A percentile compares a stretch with the other conserved stretches of the same genome.
phyloP scores from a whole-genome alignment of 2,113 vertebrate species.

The Cyprinodon variegatus region DNA sequence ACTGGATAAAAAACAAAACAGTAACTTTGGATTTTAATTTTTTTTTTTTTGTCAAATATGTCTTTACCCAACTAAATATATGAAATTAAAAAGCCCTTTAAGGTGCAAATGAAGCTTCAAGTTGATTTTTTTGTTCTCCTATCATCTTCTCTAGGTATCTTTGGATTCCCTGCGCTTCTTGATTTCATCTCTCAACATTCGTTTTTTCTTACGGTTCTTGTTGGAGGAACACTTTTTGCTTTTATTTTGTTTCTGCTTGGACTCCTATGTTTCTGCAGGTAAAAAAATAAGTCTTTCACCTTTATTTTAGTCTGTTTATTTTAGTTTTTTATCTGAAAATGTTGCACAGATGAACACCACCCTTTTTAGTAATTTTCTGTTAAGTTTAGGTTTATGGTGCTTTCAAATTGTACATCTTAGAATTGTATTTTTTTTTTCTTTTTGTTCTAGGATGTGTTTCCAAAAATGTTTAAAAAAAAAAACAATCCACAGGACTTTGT shows the following conservation, averaged over 20 bases:
- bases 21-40: too few relatives aligned
- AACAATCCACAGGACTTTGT: too few relatives aligned
- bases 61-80: too few relatives aligned
- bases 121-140: background rate
- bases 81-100: too few relatives aligned
- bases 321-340: background rate
- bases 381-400: too few relatives aligned
- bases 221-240: constrained; percentile 84
- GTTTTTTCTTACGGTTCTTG: constrained; percentile 81
- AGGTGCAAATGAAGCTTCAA: background rate
- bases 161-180: constrained; percentile 71
- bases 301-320: background rate
- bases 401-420: too few relatives aligned
- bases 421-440: too few relatives aligned
- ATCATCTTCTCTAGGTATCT: constrained; percentile 71
- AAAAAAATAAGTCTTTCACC: constrained; percentile 47
- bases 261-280: constrained; percentile 88
- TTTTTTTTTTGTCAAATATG: too few relatives aligned
- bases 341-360: background rate
- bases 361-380: too few relatives aligned
- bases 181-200: constrained; percentile 86
- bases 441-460: too few relatives aligned
- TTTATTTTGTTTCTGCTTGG: constrained; percentile 82
- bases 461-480: too few relatives aligned
- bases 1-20: too few relatives aligned